Percentiles rank a stretch among this genome's conserved stretches.
These are phyloP conservation scores for Amorpha juglandis DNA, from an alignment of 2,888 invertebrate genomes.

Conservation along the genomic window DNA sequence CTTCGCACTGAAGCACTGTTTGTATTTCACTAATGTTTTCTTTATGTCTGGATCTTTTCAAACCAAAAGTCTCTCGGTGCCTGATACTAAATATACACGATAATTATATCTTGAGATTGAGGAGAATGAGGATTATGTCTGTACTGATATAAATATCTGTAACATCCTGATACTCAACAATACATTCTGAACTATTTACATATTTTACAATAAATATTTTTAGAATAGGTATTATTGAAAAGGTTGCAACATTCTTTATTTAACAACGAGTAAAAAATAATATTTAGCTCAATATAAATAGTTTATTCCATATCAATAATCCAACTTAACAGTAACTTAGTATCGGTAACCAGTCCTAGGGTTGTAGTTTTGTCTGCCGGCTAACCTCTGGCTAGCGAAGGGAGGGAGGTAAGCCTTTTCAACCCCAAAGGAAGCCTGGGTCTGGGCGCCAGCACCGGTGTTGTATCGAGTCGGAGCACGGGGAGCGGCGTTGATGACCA, in stretches of 20 bases:
- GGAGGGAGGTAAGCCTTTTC: constrained; percentile 63
- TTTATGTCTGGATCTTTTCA: too few species aligned
- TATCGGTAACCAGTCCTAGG: constrained; percentile 69
- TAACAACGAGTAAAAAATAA: neutral
- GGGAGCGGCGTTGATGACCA: constrained; percentile 55
- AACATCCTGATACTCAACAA: too few species aligned
- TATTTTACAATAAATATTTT: too few species aligned
- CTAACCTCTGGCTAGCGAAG: constrained; percentile 48
- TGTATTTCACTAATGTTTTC: too few species aligned
- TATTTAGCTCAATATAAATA: constrained; percentile 2
- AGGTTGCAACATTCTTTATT: neutral
- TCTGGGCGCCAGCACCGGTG: neutral
- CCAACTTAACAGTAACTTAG: constrained; percentile 37
- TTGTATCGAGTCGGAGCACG: neutral
- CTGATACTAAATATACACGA: too few species aligned
- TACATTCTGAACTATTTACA: too few species aligned
- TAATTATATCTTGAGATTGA: too few species aligned
- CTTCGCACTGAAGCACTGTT: too few species aligned
- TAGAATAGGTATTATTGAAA: neutral
- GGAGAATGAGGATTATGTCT: too few species aligned
- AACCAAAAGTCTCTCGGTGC: too few species aligned
- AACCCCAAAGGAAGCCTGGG: constrained; percentile 23
- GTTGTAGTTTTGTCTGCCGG: constrained; percentile 62
- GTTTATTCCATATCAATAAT: neutral
- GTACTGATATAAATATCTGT: too few species aligned